Evolutionary conservation across 2,888 invertebrate species (phyloP), one percentile per base, ranked within the genome.

Genomic region (Tenthredo notha): DNA sequence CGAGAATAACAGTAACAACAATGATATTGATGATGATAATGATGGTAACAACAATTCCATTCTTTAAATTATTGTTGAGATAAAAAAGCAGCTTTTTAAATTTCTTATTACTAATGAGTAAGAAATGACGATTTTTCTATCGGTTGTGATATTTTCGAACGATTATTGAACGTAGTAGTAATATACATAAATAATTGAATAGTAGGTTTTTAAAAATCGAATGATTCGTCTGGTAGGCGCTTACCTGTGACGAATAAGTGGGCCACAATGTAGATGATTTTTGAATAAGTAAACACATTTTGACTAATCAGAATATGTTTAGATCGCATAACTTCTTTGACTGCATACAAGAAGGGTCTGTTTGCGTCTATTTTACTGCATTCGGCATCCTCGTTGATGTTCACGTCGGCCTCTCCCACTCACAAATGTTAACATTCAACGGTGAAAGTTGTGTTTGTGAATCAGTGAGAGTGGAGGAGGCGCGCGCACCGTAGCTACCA

Each of bases 201-300:
- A 40, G n/a, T n/a, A 4, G 33, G 37, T 9, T 74, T 43, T n/a
- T 15, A 12, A 43, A 74, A 9, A 74, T 40, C 21, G 10, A 43
- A 74, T 43, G 10, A 21, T 47, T 47, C 15, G 37, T 37, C 47
- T 47, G 70, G 18, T 37, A 18, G 1, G 29, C 15, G 54, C 78
- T 80, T 40, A 80, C 80, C 80, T 58, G 58, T 33, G 61, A 80
- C 61, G 80, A 80, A 61, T 25, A 61, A 61, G 37, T 61, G 80
- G 18, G 61, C 80, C 80, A 61, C 33, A 40, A 80, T 21, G 61
- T 40, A 58, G n/a, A 80, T 18, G 80, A 80, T 80, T 61, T 80
- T 50, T 61, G 50, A 21, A 50, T 37, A 61, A 80, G 43, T 40
- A 25, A 61, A 80, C n/a, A 61, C 80, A 80, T 80, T 80, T 80